Evolutionary conservation across 2,797 vertebrate genomes (phyloP).

Genomic region (Typhlichthys subterraneus): DNA sequence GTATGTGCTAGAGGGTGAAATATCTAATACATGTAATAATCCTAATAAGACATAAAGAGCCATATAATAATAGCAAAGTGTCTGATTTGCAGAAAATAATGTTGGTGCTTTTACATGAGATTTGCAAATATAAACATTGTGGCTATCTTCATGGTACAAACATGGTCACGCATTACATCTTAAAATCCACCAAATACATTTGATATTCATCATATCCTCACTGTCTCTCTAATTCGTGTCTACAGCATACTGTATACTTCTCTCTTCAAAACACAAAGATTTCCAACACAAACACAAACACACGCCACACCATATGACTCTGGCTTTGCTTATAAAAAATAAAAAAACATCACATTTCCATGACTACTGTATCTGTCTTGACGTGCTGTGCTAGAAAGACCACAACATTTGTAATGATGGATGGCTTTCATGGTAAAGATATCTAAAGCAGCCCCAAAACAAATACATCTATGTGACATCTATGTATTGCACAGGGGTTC

Average conservation of each 20-base stretch:
- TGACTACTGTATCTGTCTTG: conserved; percentile 40
- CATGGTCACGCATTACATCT: neutral
- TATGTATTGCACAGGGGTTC: conserved; percentile 53
- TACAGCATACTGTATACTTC: neutral
- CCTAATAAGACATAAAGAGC: conserved; percentile 41
- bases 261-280: neutral
- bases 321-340: conserved; percentile 12
- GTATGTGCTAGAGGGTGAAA: conserved; percentile 47
- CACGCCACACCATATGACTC: conserved; percentile 10
- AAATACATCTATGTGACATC: conserved; percentile 65
- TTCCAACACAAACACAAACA: conserved; percentile 7
- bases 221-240: neutral
- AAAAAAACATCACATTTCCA: conserved; percentile 41
- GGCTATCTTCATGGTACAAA: neutral
- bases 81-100: conserved; percentile 19
- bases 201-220: neutral
- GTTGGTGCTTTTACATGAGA: neutral
- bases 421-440: conserved; percentile 65
- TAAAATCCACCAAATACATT: neutral
- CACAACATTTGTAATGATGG: conserved; percentile 63
- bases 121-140: neutral
- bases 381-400: conserved; percentile 48
- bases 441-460: conserved; percentile 56
- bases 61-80: conserved; percentile 18
- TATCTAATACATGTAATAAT: conserved; percentile 46